phyloP scores from a whole-genome alignment of 1,140 invertebrate genomes.

The Trichonephila clavata region DNA sequence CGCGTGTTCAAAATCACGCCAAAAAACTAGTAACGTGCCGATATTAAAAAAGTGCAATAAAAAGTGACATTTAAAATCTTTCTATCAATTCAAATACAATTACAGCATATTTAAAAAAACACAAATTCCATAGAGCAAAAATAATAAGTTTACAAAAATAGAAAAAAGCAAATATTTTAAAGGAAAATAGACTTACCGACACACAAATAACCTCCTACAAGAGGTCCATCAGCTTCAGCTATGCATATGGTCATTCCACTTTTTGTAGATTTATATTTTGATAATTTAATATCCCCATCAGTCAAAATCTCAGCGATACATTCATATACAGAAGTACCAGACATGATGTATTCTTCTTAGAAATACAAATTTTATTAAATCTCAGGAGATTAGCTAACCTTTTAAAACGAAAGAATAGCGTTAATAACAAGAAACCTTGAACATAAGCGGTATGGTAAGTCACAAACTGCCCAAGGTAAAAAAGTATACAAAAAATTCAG shows the following conservation, averaged over 20 bases:
- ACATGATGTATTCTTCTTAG: background rate
- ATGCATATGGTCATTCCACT: conserved; percentile 90
- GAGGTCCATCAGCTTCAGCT: conserved; percentile 91
- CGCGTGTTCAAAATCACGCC: no score
- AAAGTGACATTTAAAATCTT: no score
- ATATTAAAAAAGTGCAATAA: no score
- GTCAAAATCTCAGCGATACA: conserved; percentile 60
- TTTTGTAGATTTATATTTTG: conserved; percentile 89
- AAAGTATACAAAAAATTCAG: no score
- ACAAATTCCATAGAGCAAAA: background rate
- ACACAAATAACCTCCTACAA: conserved; percentile 92
- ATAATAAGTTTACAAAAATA: background rate
- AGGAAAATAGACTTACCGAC: conserved; percentile 85
- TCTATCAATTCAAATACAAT: no score
- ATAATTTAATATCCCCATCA: conserved; percentile 85
- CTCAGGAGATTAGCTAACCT: background rate
- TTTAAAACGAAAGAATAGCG: no score
- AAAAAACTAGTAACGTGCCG: no score
- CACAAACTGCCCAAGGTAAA: background rate
- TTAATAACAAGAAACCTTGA: no score
- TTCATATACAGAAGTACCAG: background rate
- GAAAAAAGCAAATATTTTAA: background rate
- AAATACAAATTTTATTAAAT: background rate
- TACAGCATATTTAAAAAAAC: no score
- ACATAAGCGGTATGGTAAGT: background rate